A percentile compares a stretch with the other conserved stretches of the same genome.
These are phyloP conservation scores for Siniperca scherzeri DNA, from an alignment of 2,797 vertebrate species.

Conservation along the genomic window DNA sequence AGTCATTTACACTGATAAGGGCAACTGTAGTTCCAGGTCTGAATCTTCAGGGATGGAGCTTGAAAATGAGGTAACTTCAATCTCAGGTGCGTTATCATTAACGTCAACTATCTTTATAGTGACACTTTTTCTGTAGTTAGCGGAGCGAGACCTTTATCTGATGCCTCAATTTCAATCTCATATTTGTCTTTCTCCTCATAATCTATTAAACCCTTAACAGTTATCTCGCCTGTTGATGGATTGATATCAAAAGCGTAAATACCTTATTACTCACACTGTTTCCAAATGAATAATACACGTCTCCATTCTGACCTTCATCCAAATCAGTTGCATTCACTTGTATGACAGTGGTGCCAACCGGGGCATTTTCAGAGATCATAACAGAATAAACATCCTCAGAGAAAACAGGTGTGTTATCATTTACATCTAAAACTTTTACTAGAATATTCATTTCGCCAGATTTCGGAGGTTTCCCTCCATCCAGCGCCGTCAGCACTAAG, in stretches of 20 bases:
- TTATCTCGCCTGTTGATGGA: slow-evolving; percentile 48
- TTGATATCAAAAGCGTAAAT: slow-evolving; percentile 25
- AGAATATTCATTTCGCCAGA: slow-evolving; percentile 47
- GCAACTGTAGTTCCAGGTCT: slow-evolving; percentile 85
- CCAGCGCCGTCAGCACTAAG: slow-evolving; percentile 64
- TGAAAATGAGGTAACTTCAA: slow-evolving; percentile 83
- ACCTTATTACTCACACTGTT: slow-evolving; percentile 4
- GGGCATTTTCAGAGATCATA: slow-evolving; percentile 61
- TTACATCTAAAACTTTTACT: slow-evolving; percentile 70
- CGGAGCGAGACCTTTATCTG: slow-evolving; percentile 57
- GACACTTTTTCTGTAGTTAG: slow-evolving; percentile 54
- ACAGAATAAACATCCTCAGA: slow-evolving; percentile 56
- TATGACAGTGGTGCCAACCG: slow-evolving; percentile 53
- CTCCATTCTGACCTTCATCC: slow-evolving; percentile 65
- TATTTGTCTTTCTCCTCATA: slow-evolving; percentile 50
- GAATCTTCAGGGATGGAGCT: slow-evolving; percentile 83
- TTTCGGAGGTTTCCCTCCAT: slow-evolving; percentile 71
- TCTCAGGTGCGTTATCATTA: slow-evolving; percentile 73
- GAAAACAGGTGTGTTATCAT: slow-evolving; percentile 76
- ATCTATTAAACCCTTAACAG: slow-evolving; percentile 49
- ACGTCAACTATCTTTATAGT: slow-evolving; percentile 58
- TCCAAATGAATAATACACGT: slow-evolving; percentile 55
- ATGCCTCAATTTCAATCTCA: slow-evolving; percentile 70
- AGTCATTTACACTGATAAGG: slow-evolving; percentile 85
- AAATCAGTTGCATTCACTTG: slow-evolving; percentile 71